Conservation (phyloP, 2,797 vertebrate genomes). For the Eidolon dupreanum region DNA sequence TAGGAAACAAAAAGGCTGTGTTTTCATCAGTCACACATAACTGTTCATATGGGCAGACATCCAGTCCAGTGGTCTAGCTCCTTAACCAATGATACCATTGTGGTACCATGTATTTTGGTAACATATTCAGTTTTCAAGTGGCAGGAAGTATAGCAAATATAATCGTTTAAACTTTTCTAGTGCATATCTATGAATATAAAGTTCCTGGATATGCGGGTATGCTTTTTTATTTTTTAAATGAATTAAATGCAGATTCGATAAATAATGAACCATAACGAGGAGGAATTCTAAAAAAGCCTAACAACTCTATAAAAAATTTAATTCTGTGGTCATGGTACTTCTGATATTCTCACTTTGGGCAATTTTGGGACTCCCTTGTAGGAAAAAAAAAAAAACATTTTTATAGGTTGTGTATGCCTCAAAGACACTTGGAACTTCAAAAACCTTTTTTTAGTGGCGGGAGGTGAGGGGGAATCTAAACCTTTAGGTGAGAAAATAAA, state of each 20-base stretch:
- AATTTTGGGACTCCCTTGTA: background rate
- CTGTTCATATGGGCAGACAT: background rate
- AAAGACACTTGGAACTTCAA: background rate
- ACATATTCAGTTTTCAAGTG: slow-evolving; percentile 1
- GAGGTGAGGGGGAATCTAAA: background rate
- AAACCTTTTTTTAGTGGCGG: background rate
- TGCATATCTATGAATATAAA: background rate
- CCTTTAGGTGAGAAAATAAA: background rate
- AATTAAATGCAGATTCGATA: background rate
- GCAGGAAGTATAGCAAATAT: background rate
- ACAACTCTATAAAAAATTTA: slow-evolving; percentile 9
- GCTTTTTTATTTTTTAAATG: background rate
- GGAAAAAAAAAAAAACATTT: slow-evolving; percentile 7
- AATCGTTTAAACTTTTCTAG: background rate
- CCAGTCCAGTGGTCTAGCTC: background rate
- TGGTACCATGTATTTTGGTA: background rate
- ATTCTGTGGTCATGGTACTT: background rate
- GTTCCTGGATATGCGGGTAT: background rate
- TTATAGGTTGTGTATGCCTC: background rate
- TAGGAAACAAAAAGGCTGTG: background rate
- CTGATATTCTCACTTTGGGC: background rate
- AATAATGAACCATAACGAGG: background rate
- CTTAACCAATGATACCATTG: background rate
- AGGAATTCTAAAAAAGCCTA: background rate
- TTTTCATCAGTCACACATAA: background rate